Conservation (phyloP, 2,888 invertebrate species). For the Eumerus sabulonum region DNA sequence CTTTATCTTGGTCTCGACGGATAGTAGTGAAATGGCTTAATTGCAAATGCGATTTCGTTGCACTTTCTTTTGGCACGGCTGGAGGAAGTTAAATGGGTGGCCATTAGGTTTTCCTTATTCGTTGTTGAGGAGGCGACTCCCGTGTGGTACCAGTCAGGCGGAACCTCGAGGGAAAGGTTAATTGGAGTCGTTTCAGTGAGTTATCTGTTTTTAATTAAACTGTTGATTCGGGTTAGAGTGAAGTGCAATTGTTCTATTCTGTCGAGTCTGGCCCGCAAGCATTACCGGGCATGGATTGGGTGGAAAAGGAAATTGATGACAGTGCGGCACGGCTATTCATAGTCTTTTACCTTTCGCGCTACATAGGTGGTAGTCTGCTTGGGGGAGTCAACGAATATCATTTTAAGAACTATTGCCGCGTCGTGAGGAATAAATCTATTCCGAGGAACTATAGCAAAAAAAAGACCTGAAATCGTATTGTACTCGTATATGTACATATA, state of each 20-base stretch:
- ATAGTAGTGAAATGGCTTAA: conserved; percentile 62
- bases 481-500: no score
- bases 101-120: conserved; percentile 45
- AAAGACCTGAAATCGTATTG: no score
- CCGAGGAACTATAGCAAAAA: no score
- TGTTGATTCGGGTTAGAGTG: conserved; percentile 41
- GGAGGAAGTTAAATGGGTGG: conserved; percentile 60
- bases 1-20: conserved; percentile 3
- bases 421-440: no score
- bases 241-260: conserved; percentile 35
- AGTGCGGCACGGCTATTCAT: no score
- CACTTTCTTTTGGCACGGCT: conserved; percentile 46
- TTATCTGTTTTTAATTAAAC: conserved; percentile 60
- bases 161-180: conserved; percentile 56
- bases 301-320: no score
- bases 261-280: conserved; percentile 5
- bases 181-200: conserved; percentile 48
- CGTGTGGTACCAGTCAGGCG: conserved; percentile 39
- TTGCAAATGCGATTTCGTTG: conserved; percentile 58
- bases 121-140: conserved; percentile 22
- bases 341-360: no score
- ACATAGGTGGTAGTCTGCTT: no score
- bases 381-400: no score
- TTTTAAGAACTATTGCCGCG: no score
- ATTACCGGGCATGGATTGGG: no score